Evolutionary conservation across 2,888 invertebrate species (phyloP).

Genomic region (Tetragonula carbonaria): DNA sequence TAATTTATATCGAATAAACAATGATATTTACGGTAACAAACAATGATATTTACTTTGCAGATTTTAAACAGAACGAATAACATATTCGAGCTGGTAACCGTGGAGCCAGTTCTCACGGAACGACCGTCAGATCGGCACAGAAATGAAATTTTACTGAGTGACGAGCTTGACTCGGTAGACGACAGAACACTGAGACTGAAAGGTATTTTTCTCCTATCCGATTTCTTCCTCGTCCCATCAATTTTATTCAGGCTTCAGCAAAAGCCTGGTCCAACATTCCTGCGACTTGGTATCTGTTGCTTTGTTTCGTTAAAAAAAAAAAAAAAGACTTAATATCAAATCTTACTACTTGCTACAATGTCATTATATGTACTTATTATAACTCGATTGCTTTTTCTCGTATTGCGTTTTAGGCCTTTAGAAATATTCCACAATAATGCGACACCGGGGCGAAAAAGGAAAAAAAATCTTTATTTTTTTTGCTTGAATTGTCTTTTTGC

Average conservation of each 20-base stretch:
- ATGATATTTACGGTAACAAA: background rate
- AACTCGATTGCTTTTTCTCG: background rate
- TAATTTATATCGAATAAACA: background rate
- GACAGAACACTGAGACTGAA: conserved; percentile 85
- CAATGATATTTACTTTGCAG: conserved; percentile 84
- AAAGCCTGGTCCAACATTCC: background rate
- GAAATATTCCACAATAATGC: background rate
- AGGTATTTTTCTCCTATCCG: conserved; percentile 66
- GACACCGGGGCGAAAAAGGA: background rate
- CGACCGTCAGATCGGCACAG: conserved; percentile 86
- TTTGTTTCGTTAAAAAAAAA: background rate
- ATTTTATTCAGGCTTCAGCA: conserved; percentile 5
- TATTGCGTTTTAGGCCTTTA: background rate
- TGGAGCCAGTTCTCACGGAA: conserved; percentile 92
- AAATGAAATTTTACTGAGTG: conserved; percentile 86
- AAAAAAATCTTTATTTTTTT: no score
- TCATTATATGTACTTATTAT: background rate
- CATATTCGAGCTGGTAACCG: conserved; percentile 97
- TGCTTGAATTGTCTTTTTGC: no score
- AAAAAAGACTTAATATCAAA: no score
- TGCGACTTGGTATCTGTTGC: no score
- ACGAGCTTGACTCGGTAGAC: conserved; percentile 88
- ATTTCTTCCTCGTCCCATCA: background rate
- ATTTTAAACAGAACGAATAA: conserved; percentile 98
- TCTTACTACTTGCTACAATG: background rate